phyloP scores from a whole-genome alignment of 1,140 invertebrate genomes.

The Drosophila saltans region DNA sequence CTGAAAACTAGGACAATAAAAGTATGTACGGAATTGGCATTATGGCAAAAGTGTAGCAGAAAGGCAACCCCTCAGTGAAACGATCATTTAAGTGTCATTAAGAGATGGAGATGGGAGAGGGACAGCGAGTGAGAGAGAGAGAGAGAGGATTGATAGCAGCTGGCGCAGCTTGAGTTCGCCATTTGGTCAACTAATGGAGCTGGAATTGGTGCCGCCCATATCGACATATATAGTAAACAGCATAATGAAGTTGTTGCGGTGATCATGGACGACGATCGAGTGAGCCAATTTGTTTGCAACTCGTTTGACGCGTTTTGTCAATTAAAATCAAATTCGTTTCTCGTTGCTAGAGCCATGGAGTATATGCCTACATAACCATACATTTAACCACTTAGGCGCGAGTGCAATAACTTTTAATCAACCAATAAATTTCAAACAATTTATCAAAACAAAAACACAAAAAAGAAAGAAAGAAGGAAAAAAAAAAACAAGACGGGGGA shows the following conservation, averaged over 20 bases:
- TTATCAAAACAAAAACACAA: conserved; percentile 67
- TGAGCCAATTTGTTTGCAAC: conserved; percentile 70
- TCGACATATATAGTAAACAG: conserved; percentile 33
- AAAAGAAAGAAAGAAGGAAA: conserved; percentile 5
- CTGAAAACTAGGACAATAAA: conserved; percentile 27
- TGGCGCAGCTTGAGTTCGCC: conserved; percentile 54
- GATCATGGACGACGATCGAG: conserved; percentile 37
- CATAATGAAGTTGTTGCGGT: conserved; percentile 74
- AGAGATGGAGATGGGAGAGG: conserved; percentile 19
- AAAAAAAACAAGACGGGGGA: conserved; percentile 18
- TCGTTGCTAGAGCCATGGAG: conserved; percentile 49
- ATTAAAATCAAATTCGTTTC: conserved; percentile 77
- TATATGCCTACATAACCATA: conserved; percentile 27
- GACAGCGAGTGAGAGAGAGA: conserved; percentile 1
- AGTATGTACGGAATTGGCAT: conserved; percentile 32
- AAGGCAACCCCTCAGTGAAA: conserved; percentile 49
- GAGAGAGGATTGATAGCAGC: conserved; percentile 21
- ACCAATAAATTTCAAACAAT: conserved; percentile 78
- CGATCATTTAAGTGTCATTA: conserved; percentile 78
- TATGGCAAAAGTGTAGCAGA: conserved; percentile 46
- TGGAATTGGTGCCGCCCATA: conserved; percentile 55
- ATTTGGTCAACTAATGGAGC: conserved; percentile 60
- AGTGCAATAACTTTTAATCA: conserved; percentile 81
- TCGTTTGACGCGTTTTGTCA: conserved; percentile 75
- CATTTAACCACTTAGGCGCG: conserved; percentile 78